Conservation (phyloP, 2,797 vertebrate species). For the Acanthis flammea region DNA sequence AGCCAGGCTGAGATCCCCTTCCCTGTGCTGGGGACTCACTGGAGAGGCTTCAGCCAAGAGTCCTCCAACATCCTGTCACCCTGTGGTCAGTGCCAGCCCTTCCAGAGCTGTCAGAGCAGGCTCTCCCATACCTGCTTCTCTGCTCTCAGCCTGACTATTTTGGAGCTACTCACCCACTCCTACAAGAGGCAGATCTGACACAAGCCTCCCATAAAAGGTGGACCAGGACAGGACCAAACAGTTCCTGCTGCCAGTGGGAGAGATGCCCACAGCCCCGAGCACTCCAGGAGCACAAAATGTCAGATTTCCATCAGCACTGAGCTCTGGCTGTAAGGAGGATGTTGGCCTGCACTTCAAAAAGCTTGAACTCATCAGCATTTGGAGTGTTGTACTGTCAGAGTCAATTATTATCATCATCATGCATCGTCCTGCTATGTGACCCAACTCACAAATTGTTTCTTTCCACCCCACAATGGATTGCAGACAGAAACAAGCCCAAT, state of each 20-base stretch:
- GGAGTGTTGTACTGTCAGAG: background rate
- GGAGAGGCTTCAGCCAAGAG: background rate
- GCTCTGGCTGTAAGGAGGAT: background rate
- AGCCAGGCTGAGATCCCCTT: background rate
- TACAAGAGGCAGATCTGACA: background rate
- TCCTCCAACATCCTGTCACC: background rate
- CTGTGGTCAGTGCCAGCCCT: background rate
- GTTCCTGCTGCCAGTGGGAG: background rate
- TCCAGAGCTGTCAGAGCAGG: background rate
- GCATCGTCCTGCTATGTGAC: background rate
- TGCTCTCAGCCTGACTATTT: background rate
- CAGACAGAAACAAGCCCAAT: background rate
- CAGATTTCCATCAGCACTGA: background rate
- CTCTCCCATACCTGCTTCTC: background rate
- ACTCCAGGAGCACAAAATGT: background rate
- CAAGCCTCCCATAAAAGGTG: background rate
- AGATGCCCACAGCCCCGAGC: background rate
- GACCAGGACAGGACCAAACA: rapidly evolving
- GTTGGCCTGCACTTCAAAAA: background rate
- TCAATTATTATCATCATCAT: rapidly evolving
- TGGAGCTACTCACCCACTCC: background rate
- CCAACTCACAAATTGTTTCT: background rate
- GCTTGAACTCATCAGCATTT: conserved; percentile 9
- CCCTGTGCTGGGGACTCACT: rapidly evolving
- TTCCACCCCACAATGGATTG: background rate